Evolutionary conservation across 2,888 invertebrate genomes (phyloP).

Genomic region (Cosmia pyralina): DNA sequence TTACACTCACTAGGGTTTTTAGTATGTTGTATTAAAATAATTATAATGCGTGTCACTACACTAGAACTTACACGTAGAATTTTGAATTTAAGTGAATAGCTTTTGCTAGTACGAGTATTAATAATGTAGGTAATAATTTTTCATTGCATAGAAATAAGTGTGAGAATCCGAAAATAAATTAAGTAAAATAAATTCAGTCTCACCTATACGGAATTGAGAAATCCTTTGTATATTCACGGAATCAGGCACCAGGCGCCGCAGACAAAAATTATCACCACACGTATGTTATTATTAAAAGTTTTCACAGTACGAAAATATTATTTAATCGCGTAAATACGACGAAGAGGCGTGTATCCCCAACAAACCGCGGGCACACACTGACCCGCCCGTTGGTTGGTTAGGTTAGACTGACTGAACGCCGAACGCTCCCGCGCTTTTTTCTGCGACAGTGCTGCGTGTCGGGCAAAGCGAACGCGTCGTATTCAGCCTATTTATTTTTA

Average conservation of each 20-base stretch:
- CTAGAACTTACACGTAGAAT: not conserved
- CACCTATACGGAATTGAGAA: conserved; percentile 60
- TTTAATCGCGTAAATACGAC: conserved; percentile 65
- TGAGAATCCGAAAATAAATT: not conserved
- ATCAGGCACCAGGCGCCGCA: conserved; percentile 43
- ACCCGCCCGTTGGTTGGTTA: conserved; percentile 49
- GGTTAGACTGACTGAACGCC: conserved; percentile 45
- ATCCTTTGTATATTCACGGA: conserved; percentile 68
- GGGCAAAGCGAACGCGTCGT: conserved; percentile 71
- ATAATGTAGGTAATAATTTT: too few relatives aligned
- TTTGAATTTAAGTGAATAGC: not conserved
- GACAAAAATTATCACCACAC: conserved; percentile 72
- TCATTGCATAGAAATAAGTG: not conserved
- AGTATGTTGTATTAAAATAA: not conserved
- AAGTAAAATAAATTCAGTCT: conserved; percentile 42
- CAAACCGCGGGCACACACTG: conserved; percentile 79
- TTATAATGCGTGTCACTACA: not conserved
- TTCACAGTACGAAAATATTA: conserved; percentile 66
- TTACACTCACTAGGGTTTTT: not conserved
- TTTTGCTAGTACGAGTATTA: not conserved
- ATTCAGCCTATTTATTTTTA: conserved; percentile 77
- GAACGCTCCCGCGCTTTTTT: conserved; percentile 69
- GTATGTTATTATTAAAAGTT: conserved; percentile 54
- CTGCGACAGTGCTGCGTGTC: conserved; percentile 71
- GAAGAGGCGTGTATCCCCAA: conserved; percentile 71